Percentiles rank a stretch among this genome's conserved stretches.
These are phyloP conservation scores for Microctonus brassicae DNA, from an alignment of 2,888 invertebrate species.

Conservation along the genomic window DNA sequence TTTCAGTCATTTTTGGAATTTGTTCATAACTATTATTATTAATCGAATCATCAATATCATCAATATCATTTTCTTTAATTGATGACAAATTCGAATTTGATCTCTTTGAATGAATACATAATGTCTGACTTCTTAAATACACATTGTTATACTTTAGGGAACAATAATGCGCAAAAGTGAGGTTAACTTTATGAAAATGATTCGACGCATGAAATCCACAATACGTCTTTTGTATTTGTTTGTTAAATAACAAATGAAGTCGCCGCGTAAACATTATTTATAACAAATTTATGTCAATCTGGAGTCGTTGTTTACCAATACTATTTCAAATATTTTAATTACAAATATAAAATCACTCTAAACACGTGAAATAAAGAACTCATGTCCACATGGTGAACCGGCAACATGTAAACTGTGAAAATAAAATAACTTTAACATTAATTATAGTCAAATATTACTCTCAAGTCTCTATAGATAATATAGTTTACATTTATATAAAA, in stretches of 20 bases:
- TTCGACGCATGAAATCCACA: constrained; percentile 23
- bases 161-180: constrained; percentile 9
- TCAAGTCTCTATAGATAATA: too few relatives aligned
- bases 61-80: neutral
- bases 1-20: constrained; percentile 65
- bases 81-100: neutral
- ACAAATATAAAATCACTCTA: too few relatives aligned
- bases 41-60: neutral
- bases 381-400: too few relatives aligned
- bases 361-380: too few relatives aligned
- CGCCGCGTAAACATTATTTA: constrained; percentile 37
- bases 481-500: too few relatives aligned
- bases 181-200: constrained; percentile 35
- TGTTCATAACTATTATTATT: neutral
- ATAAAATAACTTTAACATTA: too few relatives aligned
- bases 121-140: neutral
- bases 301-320: too few relatives aligned
- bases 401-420: too few relatives aligned
- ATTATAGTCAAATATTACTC: too few relatives aligned
- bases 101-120: neutral
- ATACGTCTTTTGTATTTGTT: constrained; percentile 7
- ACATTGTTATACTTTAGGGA: neutral
- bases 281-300: too few relatives aligned
- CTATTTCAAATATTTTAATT: too few relatives aligned
- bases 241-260: constrained; percentile 28